These are phyloP conservation scores for Syrrhaptes paradoxus DNA, from an alignment of 2,113 vertebrate genomes.

Conservation along the genomic window DNA sequence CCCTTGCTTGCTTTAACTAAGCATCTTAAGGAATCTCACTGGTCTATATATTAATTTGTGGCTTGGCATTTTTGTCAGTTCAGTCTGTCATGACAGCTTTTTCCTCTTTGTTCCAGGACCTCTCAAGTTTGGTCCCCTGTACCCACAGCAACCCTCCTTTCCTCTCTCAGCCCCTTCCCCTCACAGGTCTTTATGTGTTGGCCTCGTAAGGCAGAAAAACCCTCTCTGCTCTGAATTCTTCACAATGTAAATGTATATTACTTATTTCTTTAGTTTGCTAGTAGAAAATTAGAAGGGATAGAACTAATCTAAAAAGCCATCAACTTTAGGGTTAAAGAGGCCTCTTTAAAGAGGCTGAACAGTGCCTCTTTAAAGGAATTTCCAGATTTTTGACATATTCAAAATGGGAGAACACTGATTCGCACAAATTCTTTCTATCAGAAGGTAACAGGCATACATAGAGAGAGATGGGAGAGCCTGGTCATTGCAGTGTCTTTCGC, in stretches of 20 bases:
- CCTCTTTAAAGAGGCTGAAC: too few species aligned
- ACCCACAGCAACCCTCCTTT: neutral
- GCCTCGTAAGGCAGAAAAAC: neutral
- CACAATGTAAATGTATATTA: neutral
- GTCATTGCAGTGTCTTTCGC: slow-evolving; percentile 19
- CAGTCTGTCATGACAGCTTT: neutral
- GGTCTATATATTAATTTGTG: slow-evolving; percentile 24
- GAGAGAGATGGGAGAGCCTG: neutral
- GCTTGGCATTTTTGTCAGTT: slow-evolving; percentile 29
- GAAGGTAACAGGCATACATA: neutral
- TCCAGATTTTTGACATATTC: neutral
- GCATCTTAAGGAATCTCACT: slow-evolving; percentile 4
- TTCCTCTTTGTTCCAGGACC: neutral
- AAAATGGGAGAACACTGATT: neutral
- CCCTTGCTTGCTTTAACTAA: slow-evolving; percentile 26
- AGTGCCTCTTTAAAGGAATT: neutral
- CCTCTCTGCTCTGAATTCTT: neutral
- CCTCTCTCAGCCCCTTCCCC: neutral
- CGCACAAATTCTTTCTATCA: neutral
- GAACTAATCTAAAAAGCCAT: neutral
- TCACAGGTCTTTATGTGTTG: neutral
- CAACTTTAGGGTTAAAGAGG: neutral
- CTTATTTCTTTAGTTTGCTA: neutral
- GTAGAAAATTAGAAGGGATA: neutral
- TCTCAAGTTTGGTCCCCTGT: neutral